Conservation (phyloP, 2,888 invertebrate genomes). For the Quadriops clusia region DNA sequence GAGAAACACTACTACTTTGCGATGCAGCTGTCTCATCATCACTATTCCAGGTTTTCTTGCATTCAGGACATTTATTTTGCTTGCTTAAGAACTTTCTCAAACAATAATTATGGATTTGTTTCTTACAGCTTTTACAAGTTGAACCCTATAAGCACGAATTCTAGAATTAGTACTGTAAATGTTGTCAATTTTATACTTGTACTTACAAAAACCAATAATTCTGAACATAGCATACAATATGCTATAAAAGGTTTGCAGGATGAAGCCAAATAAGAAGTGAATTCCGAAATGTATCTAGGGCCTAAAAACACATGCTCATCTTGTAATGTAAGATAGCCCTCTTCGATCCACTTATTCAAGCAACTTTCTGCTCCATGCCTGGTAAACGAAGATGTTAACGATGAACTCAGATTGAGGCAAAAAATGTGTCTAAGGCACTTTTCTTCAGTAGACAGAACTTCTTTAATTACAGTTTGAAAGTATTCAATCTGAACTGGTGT, state of each 20-base stretch:
- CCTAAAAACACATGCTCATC: slow-evolving; percentile 25
- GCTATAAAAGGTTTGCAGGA: slow-evolving; percentile 21
- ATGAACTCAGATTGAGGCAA: slow-evolving; percentile 26
- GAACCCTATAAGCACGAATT: too few species aligned
- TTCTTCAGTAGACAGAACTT: slow-evolving; percentile 23
- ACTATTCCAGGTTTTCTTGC: too few species aligned
- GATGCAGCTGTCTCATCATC: too few species aligned
- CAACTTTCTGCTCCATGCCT: slow-evolving; percentile 24
- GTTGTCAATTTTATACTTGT: too few species aligned
- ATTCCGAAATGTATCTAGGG: slow-evolving; percentile 26
- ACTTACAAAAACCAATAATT: slow-evolving; percentile 27
- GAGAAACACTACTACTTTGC: too few species aligned
- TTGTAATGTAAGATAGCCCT: slow-evolving; percentile 25
- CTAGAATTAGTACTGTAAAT: too few species aligned
- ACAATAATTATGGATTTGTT: too few species aligned
- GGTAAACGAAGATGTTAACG: slow-evolving; percentile 19
- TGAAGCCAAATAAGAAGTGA: slow-evolving; percentile 24
- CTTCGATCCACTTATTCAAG: slow-evolving; percentile 23
- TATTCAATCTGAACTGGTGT: slow-evolving; percentile 26
- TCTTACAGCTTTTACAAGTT: too few species aligned
- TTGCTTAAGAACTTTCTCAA: too few species aligned
- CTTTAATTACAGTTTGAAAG: slow-evolving; percentile 27
- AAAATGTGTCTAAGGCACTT: slow-evolving; percentile 22
- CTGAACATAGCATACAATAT: slow-evolving; percentile 27
- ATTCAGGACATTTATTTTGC: too few species aligned